Conservation (phyloP, 2,113 vertebrate species). For the Alethe castanea region DNA sequence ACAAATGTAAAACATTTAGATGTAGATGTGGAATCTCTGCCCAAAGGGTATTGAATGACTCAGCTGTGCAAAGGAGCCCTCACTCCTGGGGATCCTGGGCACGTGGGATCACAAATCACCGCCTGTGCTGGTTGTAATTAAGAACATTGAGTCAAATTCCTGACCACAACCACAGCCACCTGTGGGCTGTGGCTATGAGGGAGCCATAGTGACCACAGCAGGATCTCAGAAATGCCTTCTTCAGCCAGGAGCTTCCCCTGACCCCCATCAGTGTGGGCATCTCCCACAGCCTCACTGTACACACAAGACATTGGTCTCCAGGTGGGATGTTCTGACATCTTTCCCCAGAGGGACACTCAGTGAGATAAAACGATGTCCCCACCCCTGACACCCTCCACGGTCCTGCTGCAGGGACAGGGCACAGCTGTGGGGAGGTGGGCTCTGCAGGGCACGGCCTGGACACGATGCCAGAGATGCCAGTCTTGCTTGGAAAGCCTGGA, state of each 20-base stretch:
- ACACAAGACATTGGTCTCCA: rapidly evolving
- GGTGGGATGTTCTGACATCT: neutral
- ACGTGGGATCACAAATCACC: neutral
- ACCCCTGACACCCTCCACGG: neutral
- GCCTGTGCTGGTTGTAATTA: neutral
- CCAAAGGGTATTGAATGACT: neutral
- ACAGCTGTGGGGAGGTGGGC: rapidly evolving
- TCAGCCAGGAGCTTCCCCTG: rapidly evolving
- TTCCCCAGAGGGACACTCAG: rapidly evolving
- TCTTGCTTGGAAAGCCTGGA: neutral
- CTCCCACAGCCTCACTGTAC: neutral
- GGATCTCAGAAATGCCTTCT: neutral
- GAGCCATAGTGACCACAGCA: neutral
- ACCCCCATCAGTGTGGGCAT: neutral
- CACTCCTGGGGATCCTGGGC: rapidly evolving
- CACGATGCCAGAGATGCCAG: rapidly evolving
- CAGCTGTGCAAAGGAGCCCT: neutral
- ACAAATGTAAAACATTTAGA: neutral
- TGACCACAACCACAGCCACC: neutral
- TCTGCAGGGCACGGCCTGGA: rapidly evolving
- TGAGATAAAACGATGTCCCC: neutral
- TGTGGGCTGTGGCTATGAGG: rapidly evolving
- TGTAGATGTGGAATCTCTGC: neutral
- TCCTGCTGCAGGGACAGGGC: neutral
- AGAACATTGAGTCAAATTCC: neutral